Conservation (phyloP, 1,140 invertebrate species). For the Contarinia nasturtii region DNA sequence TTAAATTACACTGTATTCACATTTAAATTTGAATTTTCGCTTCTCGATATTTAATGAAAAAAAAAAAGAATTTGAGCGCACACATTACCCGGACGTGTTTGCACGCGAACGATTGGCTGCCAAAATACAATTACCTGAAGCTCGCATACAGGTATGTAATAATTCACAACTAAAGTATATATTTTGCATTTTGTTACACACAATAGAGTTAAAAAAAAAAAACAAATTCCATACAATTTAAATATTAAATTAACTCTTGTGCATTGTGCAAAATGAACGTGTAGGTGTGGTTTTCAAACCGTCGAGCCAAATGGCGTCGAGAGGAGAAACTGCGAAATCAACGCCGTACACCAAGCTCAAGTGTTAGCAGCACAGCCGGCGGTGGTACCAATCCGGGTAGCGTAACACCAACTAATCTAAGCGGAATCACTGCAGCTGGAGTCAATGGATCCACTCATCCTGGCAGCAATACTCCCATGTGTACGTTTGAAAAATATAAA, state of each 20-base stretch:
- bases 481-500: not conserved
- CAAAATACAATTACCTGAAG: constrained; percentile 93
- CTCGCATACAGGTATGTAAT: constrained; percentile 81
- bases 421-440: constrained; percentile 2
- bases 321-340: constrained; percentile 94
- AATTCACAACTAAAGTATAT: too few relatives aligned
- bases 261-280: constrained; percentile 9
- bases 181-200: too few relatives aligned
- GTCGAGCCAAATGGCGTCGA: constrained; percentile 92
- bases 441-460: not conserved
- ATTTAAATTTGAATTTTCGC: too few relatives aligned
- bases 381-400: constrained; percentile 12
- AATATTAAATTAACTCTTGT: not conserved
- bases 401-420: not conserved
- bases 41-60: too few relatives aligned
- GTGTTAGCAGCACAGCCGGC: constrained; percentile 1
- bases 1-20: too few relatives aligned
- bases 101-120: constrained; percentile 85
- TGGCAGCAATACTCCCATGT: not conserved
- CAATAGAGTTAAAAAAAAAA: not conserved
- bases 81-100: constrained; percentile 70
- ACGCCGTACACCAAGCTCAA: constrained; percentile 25
- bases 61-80: constrained; percentile 75
- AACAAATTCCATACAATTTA: not conserved
- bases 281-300: constrained; percentile 96